phyloP scores from a whole-genome alignment of 2,888 invertebrate species.

The Cheilosia vulpina region DNA sequence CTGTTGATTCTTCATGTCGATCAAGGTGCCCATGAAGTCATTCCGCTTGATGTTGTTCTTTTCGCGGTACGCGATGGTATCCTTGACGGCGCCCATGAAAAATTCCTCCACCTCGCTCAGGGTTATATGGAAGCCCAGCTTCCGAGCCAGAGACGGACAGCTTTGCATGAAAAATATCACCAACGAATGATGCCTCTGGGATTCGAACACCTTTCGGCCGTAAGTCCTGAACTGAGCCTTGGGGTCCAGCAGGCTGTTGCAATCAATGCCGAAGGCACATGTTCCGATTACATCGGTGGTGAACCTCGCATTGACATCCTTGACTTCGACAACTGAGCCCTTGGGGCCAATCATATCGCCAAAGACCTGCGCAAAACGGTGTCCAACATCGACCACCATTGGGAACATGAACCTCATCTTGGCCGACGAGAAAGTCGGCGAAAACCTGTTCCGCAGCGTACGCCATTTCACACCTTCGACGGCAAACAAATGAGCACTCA shows the following conservation, averaged over 20 bases:
- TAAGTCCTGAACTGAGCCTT: slow-evolving; percentile 80
- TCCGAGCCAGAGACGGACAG: slow-evolving; percentile 76
- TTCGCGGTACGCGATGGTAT: slow-evolving; percentile 82
- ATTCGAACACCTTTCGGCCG: slow-evolving; percentile 75
- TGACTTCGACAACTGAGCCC: slow-evolving; percentile 80
- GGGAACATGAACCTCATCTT: slow-evolving; percentile 79
- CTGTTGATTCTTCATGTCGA: slow-evolving; percentile 81
- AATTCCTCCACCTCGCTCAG: slow-evolving; percentile 77
- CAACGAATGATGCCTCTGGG: slow-evolving; percentile 71
- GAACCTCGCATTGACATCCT: slow-evolving; percentile 83
- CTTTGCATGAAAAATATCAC: slow-evolving; percentile 76
- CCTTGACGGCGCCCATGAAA: slow-evolving; percentile 82
- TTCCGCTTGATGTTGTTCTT: slow-evolving; percentile 81
- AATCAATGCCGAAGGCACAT: slow-evolving; percentile 84
- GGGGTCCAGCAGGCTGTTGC: slow-evolving; percentile 82
- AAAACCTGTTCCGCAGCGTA: slow-evolving; percentile 78
- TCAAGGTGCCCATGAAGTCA: slow-evolving; percentile 84
- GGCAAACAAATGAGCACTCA: slow-evolving; percentile 82
- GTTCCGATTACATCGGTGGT: slow-evolving; percentile 85
- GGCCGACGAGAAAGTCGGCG: slow-evolving; percentile 78
- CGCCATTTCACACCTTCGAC: slow-evolving; percentile 83
- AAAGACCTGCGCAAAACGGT: slow-evolving; percentile 76
- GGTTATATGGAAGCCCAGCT: slow-evolving; percentile 76
- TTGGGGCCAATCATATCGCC: background rate
- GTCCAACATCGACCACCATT: slow-evolving; percentile 77